Evolutionary conservation across 2,113 vertebrate genomes (phyloP), one percentile per base, ranked within the genome.

Genomic region (Neodontobutis hainanensis): DNA sequence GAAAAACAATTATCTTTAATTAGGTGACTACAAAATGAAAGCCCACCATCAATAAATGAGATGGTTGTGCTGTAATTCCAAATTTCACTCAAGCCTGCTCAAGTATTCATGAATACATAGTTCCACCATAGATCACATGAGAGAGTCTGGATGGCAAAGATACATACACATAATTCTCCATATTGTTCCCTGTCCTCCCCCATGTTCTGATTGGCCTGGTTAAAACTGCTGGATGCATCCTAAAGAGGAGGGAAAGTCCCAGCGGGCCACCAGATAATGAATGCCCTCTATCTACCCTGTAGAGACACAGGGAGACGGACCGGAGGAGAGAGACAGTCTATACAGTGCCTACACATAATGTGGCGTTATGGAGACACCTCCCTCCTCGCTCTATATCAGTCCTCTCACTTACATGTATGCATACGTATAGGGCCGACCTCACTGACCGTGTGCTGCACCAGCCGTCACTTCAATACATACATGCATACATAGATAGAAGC

Each of bases 211-310:
- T 87, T 80, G 81, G 78, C 69, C 78, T 80, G 72, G 46, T 81
- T 84, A 64, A 85, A 87, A 82, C 77, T 75, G 72, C 84, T 78
- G 82, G 75, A 74, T 79, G 82, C 84, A 85, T 86, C 76, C 81
- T 81, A 78, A 83, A 84, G 80, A 83, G 85, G 81, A 74, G 61
- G 80, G 63, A 56, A n/a, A 70, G 71, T 88, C 88, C 81, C 88
- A 75, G 70, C 1, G 69, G 86, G 62, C 73, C 51, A 0, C 56
- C 78, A 83, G 83, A 88, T 87, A 92, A 90, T 86, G 85, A 86
- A 89, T 84, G 82, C 71, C 88, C 85, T 86, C 86, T 84, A 88
- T 87, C 83, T 84, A 60, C 83, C 77, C 83, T 78, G 79, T 64
- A 78, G 68, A 81, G 78, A 11, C 16, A 64, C 71, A 53, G 68